Conservation (phyloP, 2,888 invertebrate genomes). For the Apamea epomidion region DNA sequence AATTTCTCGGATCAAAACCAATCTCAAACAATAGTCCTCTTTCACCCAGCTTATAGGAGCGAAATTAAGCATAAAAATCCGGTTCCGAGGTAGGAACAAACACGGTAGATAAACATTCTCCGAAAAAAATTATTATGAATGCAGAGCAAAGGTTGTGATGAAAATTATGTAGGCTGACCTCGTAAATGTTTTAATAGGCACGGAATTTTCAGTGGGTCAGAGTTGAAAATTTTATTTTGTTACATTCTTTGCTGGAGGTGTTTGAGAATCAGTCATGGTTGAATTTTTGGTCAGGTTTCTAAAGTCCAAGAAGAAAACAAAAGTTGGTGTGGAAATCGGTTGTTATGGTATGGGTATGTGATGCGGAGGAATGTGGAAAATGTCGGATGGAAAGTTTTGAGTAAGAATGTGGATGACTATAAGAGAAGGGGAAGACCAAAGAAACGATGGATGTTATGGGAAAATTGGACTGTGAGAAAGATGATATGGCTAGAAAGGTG, state of each 20-base stretch:
- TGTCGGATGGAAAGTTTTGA: background rate
- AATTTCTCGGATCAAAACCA: conserved; percentile 29
- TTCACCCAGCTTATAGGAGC: conserved; percentile 21
- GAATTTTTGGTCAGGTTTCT: background rate
- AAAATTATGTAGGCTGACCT: conserved; percentile 51
- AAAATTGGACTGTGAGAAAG: background rate
- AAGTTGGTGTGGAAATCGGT: background rate
- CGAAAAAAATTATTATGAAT: conserved; percentile 57
- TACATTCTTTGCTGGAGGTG: conserved; percentile 19
- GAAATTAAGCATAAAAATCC: conserved; percentile 45
- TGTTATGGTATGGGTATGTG: too few relatives aligned
- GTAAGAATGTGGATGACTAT: background rate
- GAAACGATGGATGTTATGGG: background rate
- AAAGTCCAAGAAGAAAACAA: background rate
- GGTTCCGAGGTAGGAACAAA: conserved; percentile 46
- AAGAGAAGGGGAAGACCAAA: background rate
- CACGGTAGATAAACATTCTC: conserved; percentile 49
- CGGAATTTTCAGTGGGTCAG: conserved; percentile 40
- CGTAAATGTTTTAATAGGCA: conserved; percentile 58
- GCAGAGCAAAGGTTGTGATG: conserved; percentile 45
- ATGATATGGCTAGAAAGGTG: background rate
- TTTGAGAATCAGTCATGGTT: background rate
- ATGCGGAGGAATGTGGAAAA: background rate
- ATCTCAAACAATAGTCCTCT: conserved; percentile 2
- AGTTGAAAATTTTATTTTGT: conserved; percentile 19